Percentiles rank a stretch among this genome's conserved stretches.
Evolutionary conservation across 1,140 invertebrate genomes (phyloP).

Genomic region (Ephestia elutella): DNA sequence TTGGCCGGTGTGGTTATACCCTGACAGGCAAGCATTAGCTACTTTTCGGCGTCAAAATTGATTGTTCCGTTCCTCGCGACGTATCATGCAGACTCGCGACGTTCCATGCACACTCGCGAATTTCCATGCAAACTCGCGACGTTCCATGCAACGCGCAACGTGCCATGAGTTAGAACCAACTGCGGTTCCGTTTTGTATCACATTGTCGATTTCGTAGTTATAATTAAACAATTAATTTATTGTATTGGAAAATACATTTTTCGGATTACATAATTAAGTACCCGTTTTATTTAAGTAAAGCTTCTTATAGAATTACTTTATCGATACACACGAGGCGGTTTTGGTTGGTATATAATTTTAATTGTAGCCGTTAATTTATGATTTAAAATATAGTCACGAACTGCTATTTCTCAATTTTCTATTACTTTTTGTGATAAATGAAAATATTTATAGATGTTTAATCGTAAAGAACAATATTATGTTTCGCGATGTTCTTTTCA

Average conservation of each 20-base stretch:
- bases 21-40: slow-evolving; percentile 69
- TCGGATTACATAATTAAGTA: slow-evolving; percentile 60
- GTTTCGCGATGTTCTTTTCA: slow-evolving; percentile 27
- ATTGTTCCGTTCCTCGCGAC: slow-evolving; percentile 49
- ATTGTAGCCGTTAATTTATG: slow-evolving; percentile 43
- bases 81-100: slow-evolving; percentile 16
- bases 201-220: slow-evolving; percentile 64
- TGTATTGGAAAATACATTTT: slow-evolving; percentile 60
- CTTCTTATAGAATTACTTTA: slow-evolving; percentile 52
- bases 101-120: slow-evolving; percentile 31
- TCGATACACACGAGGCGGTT: slow-evolving; percentile 37
- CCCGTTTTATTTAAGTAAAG: slow-evolving; percentile 63
- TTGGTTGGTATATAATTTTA: slow-evolving; percentile 44
- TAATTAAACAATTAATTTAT: slow-evolving; percentile 67
- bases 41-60: slow-evolving; percentile 69
- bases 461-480: slow-evolving; percentile 41
- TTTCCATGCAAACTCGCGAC: slow-evolving; percentile 70
- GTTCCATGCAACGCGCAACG: slow-evolving; percentile 42
- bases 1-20: slow-evolving; percentile 70
- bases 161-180: slow-evolving; percentile 65
- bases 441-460: slow-evolving; percentile 38
- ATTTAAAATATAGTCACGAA: slow-evolving; percentile 32
- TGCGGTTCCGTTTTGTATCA: slow-evolving; percentile 51
- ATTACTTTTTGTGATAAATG: slow-evolving; percentile 54
- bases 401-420: slow-evolving; percentile 34